phyloP scores from a whole-genome alignment of 2,888 invertebrate species.

The Tethea ocularis region DNA sequence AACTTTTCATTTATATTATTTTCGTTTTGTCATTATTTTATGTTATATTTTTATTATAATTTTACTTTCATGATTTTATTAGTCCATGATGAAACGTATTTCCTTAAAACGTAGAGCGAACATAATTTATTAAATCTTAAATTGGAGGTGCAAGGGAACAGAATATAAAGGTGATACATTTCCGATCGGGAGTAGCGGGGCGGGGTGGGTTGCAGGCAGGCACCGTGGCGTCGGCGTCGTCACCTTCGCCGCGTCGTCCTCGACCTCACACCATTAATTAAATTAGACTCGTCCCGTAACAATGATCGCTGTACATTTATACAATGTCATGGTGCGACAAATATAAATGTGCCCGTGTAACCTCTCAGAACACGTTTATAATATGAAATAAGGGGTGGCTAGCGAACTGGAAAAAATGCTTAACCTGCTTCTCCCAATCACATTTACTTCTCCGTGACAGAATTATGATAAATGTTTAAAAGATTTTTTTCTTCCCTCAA shows the following conservation, averaged over 20 bases:
- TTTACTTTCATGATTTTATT: too few relatives aligned
- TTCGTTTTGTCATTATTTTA: too few relatives aligned
- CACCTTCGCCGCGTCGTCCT: conserved; percentile 23
- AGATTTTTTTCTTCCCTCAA: conserved; percentile 28
- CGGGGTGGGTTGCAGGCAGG: conserved; percentile 29
- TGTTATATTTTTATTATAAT: too few relatives aligned
- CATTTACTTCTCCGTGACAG: conserved; percentile 61
- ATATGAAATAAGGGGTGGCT: conserved; percentile 64
- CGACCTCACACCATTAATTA: conserved; percentile 54
- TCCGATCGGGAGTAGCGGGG: conserved; percentile 40
- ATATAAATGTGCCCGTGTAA: conserved; percentile 52
- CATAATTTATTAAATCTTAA: background rate
- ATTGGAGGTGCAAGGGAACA: conserved; percentile 24
- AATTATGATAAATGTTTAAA: conserved; percentile 63
- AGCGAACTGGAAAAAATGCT: conserved; percentile 69
- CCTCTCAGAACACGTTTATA: conserved; percentile 45
- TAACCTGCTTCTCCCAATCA: conserved; percentile 71
- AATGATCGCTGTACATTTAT: conserved; percentile 54
- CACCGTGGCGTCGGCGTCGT: too few relatives aligned
- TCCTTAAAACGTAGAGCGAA: background rate
- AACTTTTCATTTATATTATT: too few relatives aligned
- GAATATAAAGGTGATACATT: conserved; percentile 50
- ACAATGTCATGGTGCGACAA: conserved; percentile 48
- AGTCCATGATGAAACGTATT: too few relatives aligned
- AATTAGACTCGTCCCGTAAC: conserved; percentile 57